phyloP scores from a whole-genome alignment of 1,140 invertebrate genomes.

The Lepidurus packardi region DNA sequence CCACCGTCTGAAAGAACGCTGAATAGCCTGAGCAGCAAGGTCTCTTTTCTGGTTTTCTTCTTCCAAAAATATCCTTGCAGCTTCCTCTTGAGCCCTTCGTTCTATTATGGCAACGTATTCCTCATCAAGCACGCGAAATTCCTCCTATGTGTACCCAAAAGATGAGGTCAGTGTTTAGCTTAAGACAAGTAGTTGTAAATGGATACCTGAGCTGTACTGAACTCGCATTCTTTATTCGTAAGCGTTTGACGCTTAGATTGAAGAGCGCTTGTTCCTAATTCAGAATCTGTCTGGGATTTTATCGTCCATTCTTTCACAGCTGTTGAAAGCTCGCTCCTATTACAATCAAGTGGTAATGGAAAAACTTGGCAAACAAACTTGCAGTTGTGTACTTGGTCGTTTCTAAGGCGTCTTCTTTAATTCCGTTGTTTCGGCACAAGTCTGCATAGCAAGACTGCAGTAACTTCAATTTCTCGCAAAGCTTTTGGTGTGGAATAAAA shows the following conservation, averaged over 20 bases:
- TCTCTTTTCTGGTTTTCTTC: neutral
- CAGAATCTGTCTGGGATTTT: neutral
- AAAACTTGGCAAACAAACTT: neutral
- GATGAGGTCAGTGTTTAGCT: neutral
- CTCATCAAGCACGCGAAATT: neutral
- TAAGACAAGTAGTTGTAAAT: neutral
- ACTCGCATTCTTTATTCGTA: neutral
- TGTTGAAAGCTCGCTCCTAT: neutral
- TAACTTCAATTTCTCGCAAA: neutral
- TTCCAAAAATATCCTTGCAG: neutral
- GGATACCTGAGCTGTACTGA: neutral
- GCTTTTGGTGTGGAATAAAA: neutral
- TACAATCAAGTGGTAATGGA: neutral
- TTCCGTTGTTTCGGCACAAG: neutral
- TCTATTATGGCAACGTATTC: neutral
- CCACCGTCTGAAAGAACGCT: neutral
- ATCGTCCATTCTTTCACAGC: neutral
- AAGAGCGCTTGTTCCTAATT: neutral
- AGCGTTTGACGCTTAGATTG: neutral
- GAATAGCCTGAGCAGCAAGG: neutral
- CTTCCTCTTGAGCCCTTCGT: neutral
- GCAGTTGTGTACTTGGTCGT: neutral
- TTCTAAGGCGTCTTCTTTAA: neutral
- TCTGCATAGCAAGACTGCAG: neutral
- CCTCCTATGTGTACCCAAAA: neutral